Base-by-base conservation (phyloP, 2,888 invertebrate genomes). In the Mimumesa dahlbomi region DNA sequence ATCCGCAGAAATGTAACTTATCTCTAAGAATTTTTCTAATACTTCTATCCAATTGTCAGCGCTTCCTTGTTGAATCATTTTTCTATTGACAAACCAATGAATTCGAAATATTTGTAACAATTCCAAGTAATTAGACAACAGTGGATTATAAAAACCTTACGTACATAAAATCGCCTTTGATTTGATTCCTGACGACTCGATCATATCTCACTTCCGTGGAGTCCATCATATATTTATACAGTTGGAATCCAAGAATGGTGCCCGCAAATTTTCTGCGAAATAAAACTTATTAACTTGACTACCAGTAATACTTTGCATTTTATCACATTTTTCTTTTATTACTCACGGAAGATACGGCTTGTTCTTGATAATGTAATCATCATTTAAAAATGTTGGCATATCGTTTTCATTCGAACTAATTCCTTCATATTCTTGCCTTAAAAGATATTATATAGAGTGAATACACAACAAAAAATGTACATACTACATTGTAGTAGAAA, bases 331-430 rank as follows among this genome's bases (percentile, higher is more conserved):
- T n/a, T 31, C 16, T 50, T 14, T 40, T 13, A 18, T 0, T 61
- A 85, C 87, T 86, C 66, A 88, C 87, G 87, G 70, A 3, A 87
- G 81, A 71, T 88, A 87, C 22, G 88, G 88, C 57, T 77, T 84
- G 53, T 88, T 88, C 59, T 73, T 82, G 2, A 79, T 77, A 38
- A 88, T 85, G 25, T 85, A 65, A 25, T 81, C 80, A 42, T 88
- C 88, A 25, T 78, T 79, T 54, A 88, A 64, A 50, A 86, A 88
- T 16, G 85, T 79, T 0, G 88, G 87, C 36, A 79, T 53, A 42
- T 82, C 67, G 7, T 43, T 42, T 4, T 52, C 64, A 13, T 61
- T 46, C 0, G 80, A 56, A 49, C 46, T 63, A 9, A 87, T 42
- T 14, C 77, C 76, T 64, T 87, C 87, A 34, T 84, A 85, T 31